phyloP scores from a whole-genome alignment of 2,888 invertebrate species.

The Theretra japonica region DNA sequence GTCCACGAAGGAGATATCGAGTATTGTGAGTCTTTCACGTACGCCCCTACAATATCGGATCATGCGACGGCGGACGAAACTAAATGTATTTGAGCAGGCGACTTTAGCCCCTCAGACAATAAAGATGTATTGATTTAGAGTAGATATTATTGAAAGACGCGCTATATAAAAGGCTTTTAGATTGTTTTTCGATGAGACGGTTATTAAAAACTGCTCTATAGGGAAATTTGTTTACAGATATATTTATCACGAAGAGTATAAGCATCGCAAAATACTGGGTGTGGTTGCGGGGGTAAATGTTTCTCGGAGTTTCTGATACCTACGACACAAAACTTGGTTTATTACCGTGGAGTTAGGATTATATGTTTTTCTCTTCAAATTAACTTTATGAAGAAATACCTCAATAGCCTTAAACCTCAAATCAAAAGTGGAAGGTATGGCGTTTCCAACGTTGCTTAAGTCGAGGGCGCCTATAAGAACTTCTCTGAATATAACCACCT shows the following conservation, averaged over 20 bases:
- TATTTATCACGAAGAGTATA: not conserved
- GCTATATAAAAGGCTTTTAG: not conserved
- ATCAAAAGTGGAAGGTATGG: too few relatives aligned
- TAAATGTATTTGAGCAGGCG: slow-evolving; percentile 8
- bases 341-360: too few relatives aligned
- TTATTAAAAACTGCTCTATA: not conserved
- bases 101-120: slow-evolving; percentile 6
- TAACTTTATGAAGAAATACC: too few relatives aligned
- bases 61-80: slow-evolving; percentile 1
- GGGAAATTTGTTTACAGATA: not conserved
- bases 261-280: too few relatives aligned
- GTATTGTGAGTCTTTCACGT: slow-evolving; percentile 25
- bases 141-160: slow-evolving; percentile 11
- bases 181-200: not conserved
- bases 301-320: too few relatives aligned
- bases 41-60: slow-evolving; percentile 27
- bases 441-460: too few relatives aligned
- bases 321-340: too few relatives aligned
- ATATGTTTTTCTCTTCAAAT: too few relatives aligned
- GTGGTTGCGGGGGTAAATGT: too few relatives aligned
- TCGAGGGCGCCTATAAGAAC: too few relatives aligned
- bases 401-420: too few relatives aligned
- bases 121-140: not conserved
- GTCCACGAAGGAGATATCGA: slow-evolving; percentile 12
- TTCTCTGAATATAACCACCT: too few relatives aligned